Conservation (phyloP, 2,888 invertebrate species). For the Bhutanitis thaidina region DNA sequence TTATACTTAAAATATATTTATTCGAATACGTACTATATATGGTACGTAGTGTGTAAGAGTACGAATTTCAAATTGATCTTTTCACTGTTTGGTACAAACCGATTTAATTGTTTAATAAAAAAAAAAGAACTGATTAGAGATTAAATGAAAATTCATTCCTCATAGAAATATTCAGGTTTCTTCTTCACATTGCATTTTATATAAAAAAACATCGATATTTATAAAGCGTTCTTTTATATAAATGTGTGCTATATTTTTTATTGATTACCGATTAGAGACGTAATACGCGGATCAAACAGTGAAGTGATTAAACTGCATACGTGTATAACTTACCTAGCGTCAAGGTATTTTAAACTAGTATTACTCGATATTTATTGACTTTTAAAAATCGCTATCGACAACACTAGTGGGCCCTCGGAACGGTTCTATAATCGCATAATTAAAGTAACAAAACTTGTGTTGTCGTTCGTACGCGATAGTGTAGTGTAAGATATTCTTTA, state of each 20-base stretch:
- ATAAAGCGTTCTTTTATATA: no score
- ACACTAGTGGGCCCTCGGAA: neutral
- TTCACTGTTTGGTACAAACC: slow-evolving; percentile 6
- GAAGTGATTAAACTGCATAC: slow-evolving; percentile 12
- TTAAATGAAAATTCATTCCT: no score
- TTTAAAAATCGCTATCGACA: neutral
- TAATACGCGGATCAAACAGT: neutral
- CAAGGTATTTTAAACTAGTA: slow-evolving; percentile 46
- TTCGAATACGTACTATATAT: slow-evolving; percentile 62
- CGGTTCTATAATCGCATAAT: neutral
- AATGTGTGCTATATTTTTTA: no score
- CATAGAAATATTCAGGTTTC: no score
- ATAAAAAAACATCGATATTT: no score
- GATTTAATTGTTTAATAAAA: no score
- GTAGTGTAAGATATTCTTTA: slow-evolving; percentile 26
- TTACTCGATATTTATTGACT: slow-evolving; percentile 42
- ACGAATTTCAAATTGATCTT: slow-evolving; percentile 3
- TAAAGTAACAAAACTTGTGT: neutral
- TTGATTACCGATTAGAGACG: no score
- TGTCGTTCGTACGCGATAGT: slow-evolving; percentile 23
- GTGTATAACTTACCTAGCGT: slow-evolving; percentile 59
- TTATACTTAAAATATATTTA: slow-evolving; percentile 74
- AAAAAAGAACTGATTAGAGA: no score
- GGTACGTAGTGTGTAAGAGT: slow-evolving; percentile 52
- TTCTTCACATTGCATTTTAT: no score